phyloP scores from a whole-genome alignment of 2,113 vertebrate genomes.

The Cepphus grylle region DNA sequence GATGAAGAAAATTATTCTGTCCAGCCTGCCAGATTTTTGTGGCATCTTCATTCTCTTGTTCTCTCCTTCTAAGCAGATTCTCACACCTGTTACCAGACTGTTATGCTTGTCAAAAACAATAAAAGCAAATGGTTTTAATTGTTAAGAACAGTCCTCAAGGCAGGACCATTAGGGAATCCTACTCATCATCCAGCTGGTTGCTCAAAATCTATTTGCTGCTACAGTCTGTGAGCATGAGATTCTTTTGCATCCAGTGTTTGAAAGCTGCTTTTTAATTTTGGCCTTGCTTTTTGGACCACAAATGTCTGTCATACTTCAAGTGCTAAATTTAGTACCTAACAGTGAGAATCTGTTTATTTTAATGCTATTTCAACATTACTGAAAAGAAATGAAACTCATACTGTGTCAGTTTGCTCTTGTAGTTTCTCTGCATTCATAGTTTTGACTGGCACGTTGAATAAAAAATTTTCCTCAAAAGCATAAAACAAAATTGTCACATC shows the following conservation, averaged over 20 bases:
- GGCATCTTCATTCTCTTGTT: neutral
- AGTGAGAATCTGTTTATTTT: neutral
- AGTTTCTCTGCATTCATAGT: neutral
- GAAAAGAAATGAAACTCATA: neutral
- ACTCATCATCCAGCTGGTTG: neutral
- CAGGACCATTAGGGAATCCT: neutral
- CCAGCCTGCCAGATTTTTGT: neutral
- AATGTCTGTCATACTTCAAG: neutral
- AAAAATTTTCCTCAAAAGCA: neutral
- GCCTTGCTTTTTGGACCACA: neutral
- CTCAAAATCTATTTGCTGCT: slow-evolving; percentile 1
- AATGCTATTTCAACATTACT: neutral
- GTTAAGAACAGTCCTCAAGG: neutral
- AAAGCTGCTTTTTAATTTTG: neutral
- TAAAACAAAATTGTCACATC: neutral
- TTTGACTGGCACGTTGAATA: neutral
- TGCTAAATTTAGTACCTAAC: neutral
- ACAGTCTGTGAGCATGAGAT: neutral
- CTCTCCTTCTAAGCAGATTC: neutral
- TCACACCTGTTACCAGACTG: slow-evolving; percentile 10
- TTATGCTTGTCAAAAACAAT: slow-evolving; percentile 60
- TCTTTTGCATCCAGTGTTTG: neutral
- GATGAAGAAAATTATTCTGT: neutral
- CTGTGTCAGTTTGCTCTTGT: neutral
- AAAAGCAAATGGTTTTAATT: slow-evolving; percentile 10